These are phyloP conservation scores for Erethizon dorsatum DNA, from an alignment of 2,797 vertebrate species.

Conservation along the genomic window DNA sequence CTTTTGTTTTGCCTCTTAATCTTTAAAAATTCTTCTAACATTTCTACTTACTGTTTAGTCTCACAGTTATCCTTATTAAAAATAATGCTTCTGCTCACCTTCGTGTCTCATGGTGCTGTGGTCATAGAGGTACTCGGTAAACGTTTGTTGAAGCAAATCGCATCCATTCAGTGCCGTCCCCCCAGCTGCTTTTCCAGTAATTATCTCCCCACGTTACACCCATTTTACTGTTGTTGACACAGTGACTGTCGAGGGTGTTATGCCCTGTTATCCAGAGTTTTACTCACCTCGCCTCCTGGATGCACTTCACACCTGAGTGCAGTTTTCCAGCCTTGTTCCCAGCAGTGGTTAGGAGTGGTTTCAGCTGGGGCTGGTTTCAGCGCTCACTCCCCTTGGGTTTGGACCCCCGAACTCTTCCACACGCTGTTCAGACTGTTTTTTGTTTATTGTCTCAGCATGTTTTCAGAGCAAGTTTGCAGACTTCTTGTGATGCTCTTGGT, in stretches of 20 bases:
- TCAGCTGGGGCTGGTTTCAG: neutral
- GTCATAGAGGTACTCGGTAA: neutral
- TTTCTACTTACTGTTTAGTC: neutral
- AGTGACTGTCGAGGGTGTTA: neutral
- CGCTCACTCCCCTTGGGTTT: neutral
- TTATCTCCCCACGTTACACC: neutral
- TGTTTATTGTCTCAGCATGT: neutral
- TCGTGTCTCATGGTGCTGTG: neutral
- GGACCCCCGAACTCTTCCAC: neutral
- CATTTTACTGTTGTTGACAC: neutral
- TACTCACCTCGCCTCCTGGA: neutral
- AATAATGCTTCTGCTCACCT: neutral
- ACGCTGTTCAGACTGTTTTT: neutral
- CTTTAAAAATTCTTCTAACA: neutral
- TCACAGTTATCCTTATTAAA: neutral
- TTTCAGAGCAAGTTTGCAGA: neutral
- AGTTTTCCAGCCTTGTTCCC: neutral
- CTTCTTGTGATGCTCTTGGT: slow-evolving; percentile 6
- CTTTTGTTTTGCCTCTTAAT: neutral
- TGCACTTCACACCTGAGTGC: neutral
- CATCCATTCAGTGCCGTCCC: neutral
- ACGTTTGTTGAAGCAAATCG: neutral
- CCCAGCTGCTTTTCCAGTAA: neutral
- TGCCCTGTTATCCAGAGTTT: neutral
- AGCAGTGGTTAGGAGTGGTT: neutral